Evolutionary conservation across 2,113 vertebrate species (phyloP).

Genomic region (Turnix velox): DNA sequence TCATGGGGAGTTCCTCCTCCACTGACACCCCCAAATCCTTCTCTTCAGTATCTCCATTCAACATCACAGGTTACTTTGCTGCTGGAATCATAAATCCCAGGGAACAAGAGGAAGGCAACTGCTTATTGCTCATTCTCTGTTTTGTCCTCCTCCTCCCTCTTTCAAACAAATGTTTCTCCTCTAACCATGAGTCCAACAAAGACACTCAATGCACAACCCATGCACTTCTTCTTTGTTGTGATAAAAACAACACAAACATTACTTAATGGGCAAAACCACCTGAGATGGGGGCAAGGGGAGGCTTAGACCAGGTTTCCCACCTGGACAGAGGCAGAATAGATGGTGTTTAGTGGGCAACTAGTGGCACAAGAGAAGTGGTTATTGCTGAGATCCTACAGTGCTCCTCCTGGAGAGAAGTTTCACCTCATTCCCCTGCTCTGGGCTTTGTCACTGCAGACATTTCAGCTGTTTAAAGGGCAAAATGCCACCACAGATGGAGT

Average conservation of each 20-base stretch:
- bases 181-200: accelerated
- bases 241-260: neutral
- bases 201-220: neutral
- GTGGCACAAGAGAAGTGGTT: neutral
- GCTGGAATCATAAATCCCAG: conserved; percentile 28
- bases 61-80: conserved; percentile 25
- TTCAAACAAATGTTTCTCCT: neutral
- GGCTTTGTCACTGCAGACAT: neutral
- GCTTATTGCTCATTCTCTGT: neutral
- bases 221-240: neutral
- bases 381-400: neutral
- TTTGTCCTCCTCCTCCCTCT: neutral
- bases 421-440: neutral
- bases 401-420: neutral
- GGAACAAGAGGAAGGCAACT: conserved; percentile 6
- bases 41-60: conserved; percentile 71
- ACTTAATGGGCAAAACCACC: neutral
- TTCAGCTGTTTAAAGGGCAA: neutral
- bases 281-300: neutral
- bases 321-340: neutral
- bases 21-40: no score
- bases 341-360: neutral
- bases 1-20: no score
- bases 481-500: neutral
- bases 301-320: neutral